Evolutionary conservation across 2,888 invertebrate genomes (phyloP).

Genomic region (Congeria kusceri): DNA sequence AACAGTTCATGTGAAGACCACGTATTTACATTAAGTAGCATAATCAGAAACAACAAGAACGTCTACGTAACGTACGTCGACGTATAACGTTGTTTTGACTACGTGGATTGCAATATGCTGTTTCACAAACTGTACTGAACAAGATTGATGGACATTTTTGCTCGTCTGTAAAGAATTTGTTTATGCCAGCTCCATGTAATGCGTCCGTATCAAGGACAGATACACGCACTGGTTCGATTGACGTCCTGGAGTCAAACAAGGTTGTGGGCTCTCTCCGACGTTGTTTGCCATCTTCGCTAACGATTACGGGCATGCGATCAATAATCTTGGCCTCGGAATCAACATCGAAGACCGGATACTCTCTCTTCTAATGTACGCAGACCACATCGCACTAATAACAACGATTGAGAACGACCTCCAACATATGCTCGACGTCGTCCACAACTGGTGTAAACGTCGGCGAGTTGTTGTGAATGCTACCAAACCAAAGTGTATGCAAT

Average conservation of each 20-base stretch:
- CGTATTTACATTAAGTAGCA: no score
- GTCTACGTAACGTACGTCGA: no score
- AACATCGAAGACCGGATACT: slow-evolving; percentile 15
- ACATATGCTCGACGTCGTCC: slow-evolving; percentile 23
- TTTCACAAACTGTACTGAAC: neutral
- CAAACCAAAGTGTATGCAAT: slow-evolving; percentile 24
- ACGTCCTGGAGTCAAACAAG: slow-evolving; percentile 27
- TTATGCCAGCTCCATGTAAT: neutral
- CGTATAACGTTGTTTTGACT: slow-evolving; percentile 2
- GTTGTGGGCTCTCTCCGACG: slow-evolving; percentile 40
- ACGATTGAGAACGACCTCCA: slow-evolving; percentile 31
- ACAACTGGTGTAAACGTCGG: slow-evolving; percentile 42
- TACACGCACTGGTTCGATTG: slow-evolving; percentile 35
- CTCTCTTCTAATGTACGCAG: slow-evolving; percentile 37
- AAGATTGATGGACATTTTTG: neutral
- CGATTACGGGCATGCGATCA: slow-evolving; percentile 17
- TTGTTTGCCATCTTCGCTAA: slow-evolving; percentile 34
- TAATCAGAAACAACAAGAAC: no score
- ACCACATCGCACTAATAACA: slow-evolving; percentile 32
- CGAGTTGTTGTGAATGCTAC: slow-evolving; percentile 28
- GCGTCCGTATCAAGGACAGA: slow-evolving; percentile 32
- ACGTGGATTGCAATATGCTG: neutral
- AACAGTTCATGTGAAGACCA: no score
- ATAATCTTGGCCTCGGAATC: slow-evolving; percentile 31
- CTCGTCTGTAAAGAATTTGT: slow-evolving; percentile 9